Conservation (phyloP, 2,113 vertebrate genomes). For the Toxostoma redivivum region DNA sequence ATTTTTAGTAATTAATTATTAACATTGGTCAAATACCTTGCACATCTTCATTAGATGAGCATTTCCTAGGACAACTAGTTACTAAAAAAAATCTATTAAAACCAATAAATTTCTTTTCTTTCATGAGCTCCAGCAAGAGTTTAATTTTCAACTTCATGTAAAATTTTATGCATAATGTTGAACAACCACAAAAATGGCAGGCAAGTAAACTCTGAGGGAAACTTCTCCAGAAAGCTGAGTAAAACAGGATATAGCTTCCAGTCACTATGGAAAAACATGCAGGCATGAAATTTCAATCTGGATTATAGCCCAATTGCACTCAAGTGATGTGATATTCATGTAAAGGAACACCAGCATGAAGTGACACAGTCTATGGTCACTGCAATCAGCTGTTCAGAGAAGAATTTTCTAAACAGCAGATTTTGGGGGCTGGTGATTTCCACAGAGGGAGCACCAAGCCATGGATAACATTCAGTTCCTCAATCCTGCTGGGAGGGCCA, state of each 20-base stretch:
- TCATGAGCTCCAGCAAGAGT: not conserved
- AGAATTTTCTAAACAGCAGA: not conserved
- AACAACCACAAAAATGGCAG: not conserved
- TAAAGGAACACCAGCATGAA: not conserved
- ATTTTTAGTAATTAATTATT: not conserved
- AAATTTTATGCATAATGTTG: not conserved
- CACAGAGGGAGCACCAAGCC: not conserved
- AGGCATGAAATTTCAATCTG: not conserved
- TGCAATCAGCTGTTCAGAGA: not conserved
- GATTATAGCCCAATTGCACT: not conserved
- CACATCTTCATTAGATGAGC: not conserved
- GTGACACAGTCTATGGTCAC: not conserved
- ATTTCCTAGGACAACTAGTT: not conserved
- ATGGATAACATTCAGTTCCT: not conserved
- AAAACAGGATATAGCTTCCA: not conserved
- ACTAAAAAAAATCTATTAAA: not conserved
- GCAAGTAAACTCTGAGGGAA: not conserved
- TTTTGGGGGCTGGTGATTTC: not conserved
- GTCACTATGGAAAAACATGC: not conserved
- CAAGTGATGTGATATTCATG: not conserved
- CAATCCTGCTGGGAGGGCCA: not conserved
- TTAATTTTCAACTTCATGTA: not conserved
- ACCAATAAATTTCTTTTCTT: not conserved
- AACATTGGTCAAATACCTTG: not conserved
- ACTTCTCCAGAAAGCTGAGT: not conserved